Percentiles rank a stretch among this genome's conserved stretches.
These are phyloP conservation scores for Tenthredo notha DNA, from an alignment of 2,888 invertebrate genomes.

Conservation along the genomic window DNA sequence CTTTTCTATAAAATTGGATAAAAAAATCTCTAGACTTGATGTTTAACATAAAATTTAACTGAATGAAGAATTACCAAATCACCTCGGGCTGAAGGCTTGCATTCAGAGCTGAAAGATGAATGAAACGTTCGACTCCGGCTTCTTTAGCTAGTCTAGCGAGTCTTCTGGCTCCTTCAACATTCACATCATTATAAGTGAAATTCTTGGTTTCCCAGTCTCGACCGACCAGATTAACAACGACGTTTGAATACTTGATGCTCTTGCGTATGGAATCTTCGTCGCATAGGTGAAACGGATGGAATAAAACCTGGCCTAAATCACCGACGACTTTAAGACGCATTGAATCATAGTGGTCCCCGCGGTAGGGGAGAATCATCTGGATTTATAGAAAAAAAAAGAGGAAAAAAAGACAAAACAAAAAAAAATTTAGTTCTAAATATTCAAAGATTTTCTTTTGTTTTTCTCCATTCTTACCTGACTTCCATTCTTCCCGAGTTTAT, in stretches of 20 bases:
- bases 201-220: conserved; percentile 95
- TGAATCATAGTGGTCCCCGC: conserved; percentile 91
- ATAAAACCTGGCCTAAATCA: conserved; percentile 97
- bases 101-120: conserved; percentile 95
- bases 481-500: conserved; percentile 93
- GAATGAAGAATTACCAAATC: conserved; percentile 53
- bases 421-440: neutral
- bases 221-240: conserved; percentile 97
- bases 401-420: neutral
- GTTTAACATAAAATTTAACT: neutral
- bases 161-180: conserved; percentile 90
- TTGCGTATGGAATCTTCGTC: conserved; percentile 93
- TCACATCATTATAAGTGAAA: conserved; percentile 91
- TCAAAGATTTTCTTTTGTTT: neutral
- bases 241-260: conserved; percentile 96
- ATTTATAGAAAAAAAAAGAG: conserved; percentile 65
- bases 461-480: conserved; percentile 84
- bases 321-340: conserved; percentile 91
- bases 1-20: neutral
- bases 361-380: conserved; percentile 95
- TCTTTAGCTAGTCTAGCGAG: conserved; percentile 89
- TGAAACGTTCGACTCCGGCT: conserved; percentile 92
- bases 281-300: conserved; percentile 89
- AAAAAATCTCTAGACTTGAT: neutral
- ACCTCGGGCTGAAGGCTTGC: conserved; percentile 85